Evolutionary conservation across 2,113 vertebrate species (phyloP), one percentile per base, ranked within the genome.

Genomic region (Pygoscelis antarcticus): DNA sequence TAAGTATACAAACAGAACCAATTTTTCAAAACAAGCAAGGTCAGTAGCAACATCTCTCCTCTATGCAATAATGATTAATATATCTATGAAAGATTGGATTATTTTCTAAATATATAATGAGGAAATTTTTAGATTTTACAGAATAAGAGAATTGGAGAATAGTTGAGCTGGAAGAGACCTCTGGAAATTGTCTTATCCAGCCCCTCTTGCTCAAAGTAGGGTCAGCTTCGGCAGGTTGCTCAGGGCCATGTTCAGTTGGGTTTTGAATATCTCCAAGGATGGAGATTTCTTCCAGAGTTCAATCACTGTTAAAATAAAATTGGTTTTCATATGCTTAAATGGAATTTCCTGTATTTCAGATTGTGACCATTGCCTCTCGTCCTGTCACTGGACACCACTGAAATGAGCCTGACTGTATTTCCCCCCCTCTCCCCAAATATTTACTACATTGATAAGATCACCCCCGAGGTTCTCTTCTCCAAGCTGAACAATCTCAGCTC

Each of bases 11-110:
- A 62, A 87, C 60, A 81, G 83, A 93, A 92, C 16, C 32, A 65
- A 71, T 81, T 93, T 38, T 69, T 79, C 30, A 74, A 61, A 52
- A 96, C 52, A 97, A 96, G 32, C 36, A 95, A 93, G 36, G 83
- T 93, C 74, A 95, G 74, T 96, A 74, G 86, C 12, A 93, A 71
- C 52, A 66, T 80, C 51, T 91, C 83, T 96, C 66, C 68, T 75
- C 16, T 47, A 38, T 16, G 44, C 13, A 69, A 26, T 26, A 11
- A 36, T 90, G 52, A 90, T 80, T 90, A 92, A 42, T 76, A 34
- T 84, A 88, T 54, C 27, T 44, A 66, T 47, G 70, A 93, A 97
- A 46, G n/a, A 20, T 6, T 52, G 10, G 12, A 46, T 65, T 38
- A 13, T 85, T 71, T 91, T 72, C 36, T 58, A 72, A 58, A 44